Conservation (phyloP, 2,888 invertebrate genomes). For the Spatulosminthurus flaviceps region DNA sequence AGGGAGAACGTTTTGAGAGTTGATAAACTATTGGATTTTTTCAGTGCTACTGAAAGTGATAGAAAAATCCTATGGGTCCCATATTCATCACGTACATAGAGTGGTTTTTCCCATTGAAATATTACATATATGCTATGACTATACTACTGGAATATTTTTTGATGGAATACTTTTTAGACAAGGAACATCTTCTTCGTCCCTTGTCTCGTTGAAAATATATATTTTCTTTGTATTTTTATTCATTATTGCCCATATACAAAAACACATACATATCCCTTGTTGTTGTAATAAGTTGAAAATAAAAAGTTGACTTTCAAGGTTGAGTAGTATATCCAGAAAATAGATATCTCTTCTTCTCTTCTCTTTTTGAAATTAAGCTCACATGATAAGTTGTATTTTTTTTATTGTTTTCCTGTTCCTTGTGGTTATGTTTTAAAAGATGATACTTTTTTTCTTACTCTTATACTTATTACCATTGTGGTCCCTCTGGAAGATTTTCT, state of each 20-base stretch:
- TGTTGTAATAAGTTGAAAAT: background rate
- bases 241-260: too few species aligned
- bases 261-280: too few species aligned
- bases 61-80: too few species aligned
- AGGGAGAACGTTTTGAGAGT: background rate
- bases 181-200: too few species aligned
- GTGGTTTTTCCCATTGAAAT: too few species aligned
- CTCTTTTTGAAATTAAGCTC: background rate
- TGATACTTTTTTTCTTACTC: background rate
- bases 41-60: background rate
- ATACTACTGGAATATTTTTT: background rate
- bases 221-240: too few species aligned
- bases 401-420: background rate
- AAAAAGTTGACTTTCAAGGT: slow-evolving; percentile 14
- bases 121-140: too few species aligned
- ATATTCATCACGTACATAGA: too few species aligned
- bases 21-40: background rate
- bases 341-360: background rate
- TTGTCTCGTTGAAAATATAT: too few species aligned
- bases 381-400: slow-evolving; percentile 16
- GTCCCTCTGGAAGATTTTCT: background rate
- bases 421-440: slow-evolving; percentile 18
- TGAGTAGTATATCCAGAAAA: background rate
- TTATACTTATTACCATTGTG: background rate
- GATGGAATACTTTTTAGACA: too few species aligned